Evolutionary conservation across 2,797 vertebrate genomes (phyloP).

Genomic region (Argya squamiceps): DNA sequence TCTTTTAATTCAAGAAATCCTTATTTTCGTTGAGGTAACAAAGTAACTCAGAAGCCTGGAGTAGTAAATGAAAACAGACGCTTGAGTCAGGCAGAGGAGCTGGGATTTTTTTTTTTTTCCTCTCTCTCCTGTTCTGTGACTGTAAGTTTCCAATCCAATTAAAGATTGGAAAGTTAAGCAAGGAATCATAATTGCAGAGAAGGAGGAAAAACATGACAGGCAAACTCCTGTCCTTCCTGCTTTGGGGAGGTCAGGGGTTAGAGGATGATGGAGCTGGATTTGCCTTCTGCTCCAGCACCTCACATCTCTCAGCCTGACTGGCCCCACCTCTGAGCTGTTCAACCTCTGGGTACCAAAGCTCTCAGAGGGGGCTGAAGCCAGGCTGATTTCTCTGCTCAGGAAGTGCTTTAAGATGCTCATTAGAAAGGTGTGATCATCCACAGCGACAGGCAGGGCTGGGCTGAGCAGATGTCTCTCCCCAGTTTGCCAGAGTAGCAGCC

Average conservation of each 20-base stretch:
- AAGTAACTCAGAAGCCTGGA: slow-evolving; percentile 21
- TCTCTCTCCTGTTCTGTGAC: neutral
- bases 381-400: neutral
- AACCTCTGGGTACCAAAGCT: neutral
- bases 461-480: slow-evolving; percentile 45
- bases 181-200: slow-evolving; percentile 20
- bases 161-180: slow-evolving; percentile 50
- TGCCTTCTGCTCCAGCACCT: neutral
- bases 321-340: neutral
- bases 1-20: neutral
- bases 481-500: slow-evolving; percentile 14
- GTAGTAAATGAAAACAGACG: slow-evolving; percentile 53
- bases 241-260: neutral
- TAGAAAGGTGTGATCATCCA: slow-evolving; percentile 26
- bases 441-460: neutral
- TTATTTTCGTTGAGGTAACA: neutral
- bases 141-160: slow-evolving; percentile 60
- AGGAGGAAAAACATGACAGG: slow-evolving; percentile 21
- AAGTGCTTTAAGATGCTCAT: neutral
- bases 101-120: neutral
- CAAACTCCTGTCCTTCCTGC: slow-evolving; percentile 14
- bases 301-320: fast-evolving
- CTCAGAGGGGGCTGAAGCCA: neutral
- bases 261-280: neutral
- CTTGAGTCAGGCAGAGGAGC: slow-evolving; percentile 36